A percentile compares a stretch with the other conserved stretches of the same genome.
Conservation (phyloP, 2,113 vertebrate species). For the Gallinago paraguaiae region DNA sequence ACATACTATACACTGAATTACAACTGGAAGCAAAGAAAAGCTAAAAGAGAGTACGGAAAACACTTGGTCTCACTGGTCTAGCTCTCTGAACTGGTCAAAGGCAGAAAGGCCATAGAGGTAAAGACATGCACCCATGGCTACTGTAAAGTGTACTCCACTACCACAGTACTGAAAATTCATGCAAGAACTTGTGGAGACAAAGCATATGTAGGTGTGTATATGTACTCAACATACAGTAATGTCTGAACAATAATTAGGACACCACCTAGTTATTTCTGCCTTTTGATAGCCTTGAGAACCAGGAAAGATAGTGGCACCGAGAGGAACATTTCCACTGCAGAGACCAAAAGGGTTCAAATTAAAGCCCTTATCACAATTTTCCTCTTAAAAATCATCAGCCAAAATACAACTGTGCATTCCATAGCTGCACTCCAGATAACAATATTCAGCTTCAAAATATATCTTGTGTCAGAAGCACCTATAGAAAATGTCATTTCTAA, state of each 20-base stretch:
- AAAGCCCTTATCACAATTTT: background rate
- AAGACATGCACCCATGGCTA: accelerated
- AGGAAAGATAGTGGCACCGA: background rate
- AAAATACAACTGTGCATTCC: background rate
- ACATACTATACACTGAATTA: background rate
- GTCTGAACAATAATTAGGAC: background rate
- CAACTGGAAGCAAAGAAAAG: background rate
- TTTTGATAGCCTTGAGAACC: background rate
- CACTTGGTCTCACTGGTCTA: background rate
- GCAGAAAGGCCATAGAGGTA: background rate
- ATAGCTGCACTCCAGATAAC: background rate
- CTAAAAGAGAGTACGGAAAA: background rate
- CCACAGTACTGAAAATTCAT: background rate
- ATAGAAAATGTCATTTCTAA: background rate
- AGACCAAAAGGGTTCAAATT: background rate
- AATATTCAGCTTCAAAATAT: background rate
- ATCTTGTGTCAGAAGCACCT: background rate
- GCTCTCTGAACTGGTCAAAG: background rate
- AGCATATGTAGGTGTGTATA: background rate
- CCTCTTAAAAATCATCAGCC: background rate
- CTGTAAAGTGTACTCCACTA: background rate
- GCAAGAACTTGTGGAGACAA: background rate
- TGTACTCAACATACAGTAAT: background rate
- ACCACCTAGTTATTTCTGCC: background rate
- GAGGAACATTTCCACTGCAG: background rate